phyloP scores from a whole-genome alignment of 2,113 vertebrate species.

The Atractosteus spatula region DNA sequence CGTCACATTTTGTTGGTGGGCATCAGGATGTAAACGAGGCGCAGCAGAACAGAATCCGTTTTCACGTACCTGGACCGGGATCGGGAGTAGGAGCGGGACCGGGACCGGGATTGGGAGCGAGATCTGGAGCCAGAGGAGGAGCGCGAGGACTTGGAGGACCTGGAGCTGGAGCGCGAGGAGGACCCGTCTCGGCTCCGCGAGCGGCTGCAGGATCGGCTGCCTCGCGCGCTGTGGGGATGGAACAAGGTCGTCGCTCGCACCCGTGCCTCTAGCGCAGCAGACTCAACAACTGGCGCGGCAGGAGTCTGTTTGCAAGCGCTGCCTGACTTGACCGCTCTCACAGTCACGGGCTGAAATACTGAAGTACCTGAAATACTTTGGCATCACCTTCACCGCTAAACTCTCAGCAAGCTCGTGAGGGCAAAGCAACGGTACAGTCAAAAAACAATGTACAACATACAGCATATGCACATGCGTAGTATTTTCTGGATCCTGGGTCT shows the following conservation, averaged over 20 bases:
- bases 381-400: no score
- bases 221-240: conserved; percentile 57
- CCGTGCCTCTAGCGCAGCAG: not conserved
- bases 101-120: conserved; percentile 73
- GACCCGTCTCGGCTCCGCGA: conserved; percentile 91
- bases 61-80: conserved; percentile 82
- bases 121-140: conserved; percentile 82
- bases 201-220: conserved; percentile 75
- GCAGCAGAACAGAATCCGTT: no score
- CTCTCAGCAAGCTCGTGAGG: no score
- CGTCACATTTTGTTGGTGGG: no score
- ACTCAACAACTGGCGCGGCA: not conserved
- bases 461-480: no score
- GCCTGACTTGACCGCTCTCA: not conserved
- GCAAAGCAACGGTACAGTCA: no score
- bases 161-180: conserved; percentile 84
- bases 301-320: not conserved
- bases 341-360: no score
- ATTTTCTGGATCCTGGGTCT: no score
- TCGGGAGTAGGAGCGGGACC: conserved; percentile 80
- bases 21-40: no score
- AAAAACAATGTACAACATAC: no score
- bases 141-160: conserved; percentile 88
- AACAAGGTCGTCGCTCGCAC: not conserved
- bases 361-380: no score